A percentile compares a stretch with the other conserved stretches of the same genome.
These are phyloP conservation scores for Caenorhabditis sp. DNA, from an alignment of 2,888 invertebrate genomes.

Conservation along the genomic window DNA sequence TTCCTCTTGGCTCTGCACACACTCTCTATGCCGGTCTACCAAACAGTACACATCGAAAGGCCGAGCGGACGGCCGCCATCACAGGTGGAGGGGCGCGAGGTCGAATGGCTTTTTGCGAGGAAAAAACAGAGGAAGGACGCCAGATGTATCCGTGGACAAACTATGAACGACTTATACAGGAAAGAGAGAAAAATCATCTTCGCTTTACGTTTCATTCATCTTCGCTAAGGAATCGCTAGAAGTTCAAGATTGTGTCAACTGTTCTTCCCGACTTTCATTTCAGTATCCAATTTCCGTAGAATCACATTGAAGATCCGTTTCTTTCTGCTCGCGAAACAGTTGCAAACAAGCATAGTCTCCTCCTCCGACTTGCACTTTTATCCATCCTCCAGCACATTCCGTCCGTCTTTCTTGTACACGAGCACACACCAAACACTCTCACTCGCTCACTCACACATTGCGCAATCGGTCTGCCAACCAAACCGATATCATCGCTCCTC, in stretches of 20 bases:
- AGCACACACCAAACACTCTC: conserved; percentile 25
- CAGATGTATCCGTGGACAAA: background rate
- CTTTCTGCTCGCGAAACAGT: background rate
- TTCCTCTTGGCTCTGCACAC: conserved; percentile 24
- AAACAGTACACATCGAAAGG: conserved; percentile 28
- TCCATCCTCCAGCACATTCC: background rate
- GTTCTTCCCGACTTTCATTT: background rate
- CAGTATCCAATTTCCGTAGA: conserved; percentile 1
- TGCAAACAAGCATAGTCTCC: background rate
- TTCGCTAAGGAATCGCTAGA: too few relatives aligned
- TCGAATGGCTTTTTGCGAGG: background rate
- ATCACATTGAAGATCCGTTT: background rate
- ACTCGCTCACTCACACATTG: conserved; percentile 17
- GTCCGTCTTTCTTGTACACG: background rate
- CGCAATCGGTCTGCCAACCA: conserved; percentile 32
- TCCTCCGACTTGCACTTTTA: conserved; percentile 42
- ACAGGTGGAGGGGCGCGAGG: background rate
- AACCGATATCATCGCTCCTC: conserved; percentile 24
- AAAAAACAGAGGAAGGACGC: background rate
- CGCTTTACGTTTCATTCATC: too few relatives aligned
- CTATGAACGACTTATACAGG: too few relatives aligned
- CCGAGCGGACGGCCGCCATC: conserved; percentile 4
- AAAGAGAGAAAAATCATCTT: too few relatives aligned
- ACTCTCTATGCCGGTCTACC: background rate
- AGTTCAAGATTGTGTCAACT: background rate